phyloP scores from a whole-genome alignment of 2,888 invertebrate species.

The Meta bourneti region DNA sequence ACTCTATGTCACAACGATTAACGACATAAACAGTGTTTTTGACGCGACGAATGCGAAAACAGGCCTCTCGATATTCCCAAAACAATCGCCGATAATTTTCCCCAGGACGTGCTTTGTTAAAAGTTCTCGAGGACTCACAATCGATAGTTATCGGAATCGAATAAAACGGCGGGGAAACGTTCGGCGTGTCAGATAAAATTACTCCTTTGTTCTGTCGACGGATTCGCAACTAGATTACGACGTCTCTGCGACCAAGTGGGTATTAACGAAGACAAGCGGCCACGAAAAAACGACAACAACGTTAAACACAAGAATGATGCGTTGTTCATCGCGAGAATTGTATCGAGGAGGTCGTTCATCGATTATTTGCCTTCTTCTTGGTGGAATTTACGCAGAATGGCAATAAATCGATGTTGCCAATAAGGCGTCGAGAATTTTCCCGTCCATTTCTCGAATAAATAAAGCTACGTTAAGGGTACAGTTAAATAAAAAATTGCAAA shows the following conservation, averaged over 20 bases:
- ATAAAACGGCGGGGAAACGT: background rate
- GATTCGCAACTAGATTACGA: constrained; percentile 19
- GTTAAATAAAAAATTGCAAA: background rate
- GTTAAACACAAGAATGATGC: background rate
- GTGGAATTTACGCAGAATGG: background rate
- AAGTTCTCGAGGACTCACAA: background rate
- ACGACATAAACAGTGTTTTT: background rate
- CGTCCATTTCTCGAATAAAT: constrained; percentile 15
- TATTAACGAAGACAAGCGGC: background rate
- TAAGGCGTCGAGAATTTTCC: constrained; percentile 13
- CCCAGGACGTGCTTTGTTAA: background rate
- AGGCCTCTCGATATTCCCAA: background rate
- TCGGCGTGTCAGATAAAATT: constrained; percentile 6
- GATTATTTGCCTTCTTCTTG: constrained; percentile 2
- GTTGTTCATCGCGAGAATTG: background rate
- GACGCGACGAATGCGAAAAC: background rate
- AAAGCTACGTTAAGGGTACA: background rate
- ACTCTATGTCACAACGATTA: background rate
- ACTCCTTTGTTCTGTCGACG: background rate
- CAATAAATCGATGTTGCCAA: constrained; percentile 25
- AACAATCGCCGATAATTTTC: background rate
- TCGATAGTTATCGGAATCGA: constrained; percentile 23
- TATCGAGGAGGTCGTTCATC: background rate
- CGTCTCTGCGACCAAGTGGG: constrained; percentile 14
- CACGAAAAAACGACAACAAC: too few species aligned